Conservation (phyloP, 2,113 vertebrate species). For the Actenoides hombroni region DNA sequence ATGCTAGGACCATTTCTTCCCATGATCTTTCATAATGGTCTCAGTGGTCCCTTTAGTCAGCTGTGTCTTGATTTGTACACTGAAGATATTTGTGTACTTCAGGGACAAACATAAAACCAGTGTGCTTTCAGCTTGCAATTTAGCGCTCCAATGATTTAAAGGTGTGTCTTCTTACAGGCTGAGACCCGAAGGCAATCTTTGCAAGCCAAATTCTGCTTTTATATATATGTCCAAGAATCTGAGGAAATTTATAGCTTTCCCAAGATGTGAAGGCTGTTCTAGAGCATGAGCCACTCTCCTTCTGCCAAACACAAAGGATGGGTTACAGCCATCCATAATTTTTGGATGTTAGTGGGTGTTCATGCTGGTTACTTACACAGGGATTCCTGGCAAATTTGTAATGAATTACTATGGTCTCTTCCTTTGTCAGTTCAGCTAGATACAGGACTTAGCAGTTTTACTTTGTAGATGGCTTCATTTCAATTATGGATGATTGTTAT, state of each 20-base stretch:
- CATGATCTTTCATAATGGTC: neutral
- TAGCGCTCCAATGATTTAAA: neutral
- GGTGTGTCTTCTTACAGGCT: neutral
- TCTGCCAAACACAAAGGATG: neutral
- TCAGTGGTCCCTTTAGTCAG: neutral
- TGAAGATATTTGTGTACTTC: neutral
- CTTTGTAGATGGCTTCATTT: constrained; percentile 12
- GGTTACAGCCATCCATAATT: neutral
- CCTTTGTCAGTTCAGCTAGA: neutral
- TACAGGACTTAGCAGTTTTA: neutral
- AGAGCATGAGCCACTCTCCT: neutral
- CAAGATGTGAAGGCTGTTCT: neutral
- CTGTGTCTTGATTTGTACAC: neutral
- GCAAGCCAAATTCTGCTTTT: neutral
- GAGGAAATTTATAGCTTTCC: neutral
- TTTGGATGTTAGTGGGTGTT: neutral
- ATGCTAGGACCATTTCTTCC: neutral
- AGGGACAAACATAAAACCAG: neutral
- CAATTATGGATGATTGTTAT: constrained; percentile 26
- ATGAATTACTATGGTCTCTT: neutral
- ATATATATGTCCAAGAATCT: neutral
- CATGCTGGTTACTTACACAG: neutral
- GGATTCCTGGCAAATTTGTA: neutral
- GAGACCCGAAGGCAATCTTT: neutral
- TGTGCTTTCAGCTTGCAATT: neutral